Evolutionary conservation across 2,113 vertebrate species (phyloP).

Genomic region (Hippoglossus stenolepis): DNA sequence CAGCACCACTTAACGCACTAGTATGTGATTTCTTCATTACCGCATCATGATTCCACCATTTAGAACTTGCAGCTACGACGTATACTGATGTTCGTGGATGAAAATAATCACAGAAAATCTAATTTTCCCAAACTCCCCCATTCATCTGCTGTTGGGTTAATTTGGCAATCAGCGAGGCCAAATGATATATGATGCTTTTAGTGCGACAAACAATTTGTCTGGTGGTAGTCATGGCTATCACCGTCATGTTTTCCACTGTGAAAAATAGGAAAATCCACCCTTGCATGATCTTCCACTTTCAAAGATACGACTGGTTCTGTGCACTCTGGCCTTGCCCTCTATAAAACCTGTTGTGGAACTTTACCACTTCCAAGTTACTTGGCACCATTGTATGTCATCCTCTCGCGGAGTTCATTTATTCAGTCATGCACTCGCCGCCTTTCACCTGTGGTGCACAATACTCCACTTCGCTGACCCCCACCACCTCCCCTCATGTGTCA

Average conservation of each 20-base stretch:
- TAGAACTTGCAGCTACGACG: slow-evolving; percentile 23
- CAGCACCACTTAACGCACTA: slow-evolving; percentile 65
- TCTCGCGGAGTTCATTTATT: slow-evolving; percentile 22
- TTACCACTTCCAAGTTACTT: slow-evolving; percentile 14
- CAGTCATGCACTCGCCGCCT: slow-evolving; percentile 18
- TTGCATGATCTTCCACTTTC: not conserved
- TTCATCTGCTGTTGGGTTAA: slow-evolving; percentile 30
- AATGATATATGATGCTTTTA: slow-evolving; percentile 4
- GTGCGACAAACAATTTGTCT: not conserved
- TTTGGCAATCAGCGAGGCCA: slow-evolving; percentile 13
- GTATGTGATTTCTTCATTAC: slow-evolving; percentile 71
- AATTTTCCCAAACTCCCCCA: slow-evolving; percentile 26
- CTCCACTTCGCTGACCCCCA: slow-evolving; percentile 8
- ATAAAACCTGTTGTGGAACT: slow-evolving; percentile 4
- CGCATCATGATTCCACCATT: slow-evolving; percentile 64
- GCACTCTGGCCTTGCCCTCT: not conserved
- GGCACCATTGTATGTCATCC: not conserved
- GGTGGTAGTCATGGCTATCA: not conserved
- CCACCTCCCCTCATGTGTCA: slow-evolving; percentile 12
- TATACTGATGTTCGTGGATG: slow-evolving; percentile 10
- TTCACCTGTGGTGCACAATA: slow-evolving; percentile 32
- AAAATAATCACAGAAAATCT: slow-evolving; percentile 30
- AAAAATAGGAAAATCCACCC: not conserved
- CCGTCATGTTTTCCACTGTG: slow-evolving; percentile 8
- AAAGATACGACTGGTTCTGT: not conserved